Conservation (phyloP, 1,140 invertebrate species). For the Teleopsis dalmanni region DNA sequence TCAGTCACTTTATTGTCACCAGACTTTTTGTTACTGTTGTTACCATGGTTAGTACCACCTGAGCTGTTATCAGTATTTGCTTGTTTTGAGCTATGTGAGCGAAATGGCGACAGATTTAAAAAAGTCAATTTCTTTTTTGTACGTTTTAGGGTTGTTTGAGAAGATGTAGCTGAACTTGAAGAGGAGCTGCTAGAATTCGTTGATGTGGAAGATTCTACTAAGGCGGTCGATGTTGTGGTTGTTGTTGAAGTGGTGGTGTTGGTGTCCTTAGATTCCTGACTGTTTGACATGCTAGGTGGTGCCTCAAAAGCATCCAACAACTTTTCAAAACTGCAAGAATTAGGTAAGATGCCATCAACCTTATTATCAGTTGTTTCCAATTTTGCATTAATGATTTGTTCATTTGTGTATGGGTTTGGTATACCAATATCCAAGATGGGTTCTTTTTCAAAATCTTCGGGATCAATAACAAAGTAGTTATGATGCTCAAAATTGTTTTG, state of each 20-base stretch:
- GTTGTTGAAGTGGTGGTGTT: conserved; percentile 9
- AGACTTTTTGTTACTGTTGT: not conserved
- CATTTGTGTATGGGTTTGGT: conserved; percentile 37
- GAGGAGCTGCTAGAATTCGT: conserved; percentile 22
- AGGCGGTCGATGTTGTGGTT: conserved; percentile 36
- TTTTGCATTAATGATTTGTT: conserved; percentile 34
- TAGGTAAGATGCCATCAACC: not conserved
- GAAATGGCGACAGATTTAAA: conserved; percentile 37
- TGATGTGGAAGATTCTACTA: conserved; percentile 37
- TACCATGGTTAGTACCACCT: not conserved
- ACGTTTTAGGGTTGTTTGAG: conserved; percentile 20
- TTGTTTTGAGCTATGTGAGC: conserved; percentile 17
- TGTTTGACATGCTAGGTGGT: conserved; percentile 33
- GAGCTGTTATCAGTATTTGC: not conserved
- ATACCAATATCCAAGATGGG: conserved; percentile 30
- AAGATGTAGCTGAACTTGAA: conserved; percentile 10
- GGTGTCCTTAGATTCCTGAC: conserved; percentile 38
- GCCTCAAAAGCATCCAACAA: conserved; percentile 22
- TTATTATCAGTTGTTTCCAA: conserved; percentile 10
- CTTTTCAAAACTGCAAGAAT: conserved; percentile 8
- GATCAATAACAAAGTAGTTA: conserved; percentile 42
- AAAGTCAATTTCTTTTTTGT: conserved; percentile 35
- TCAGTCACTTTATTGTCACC: not conserved
- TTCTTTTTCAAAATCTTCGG: conserved; percentile 26
- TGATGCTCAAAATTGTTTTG: conserved; percentile 33